Evolutionary conservation across 30 jellyfish, hydroid and myxozoan genomes (phyloP).

Genomic region (Pelagia noctiluca): DNA sequence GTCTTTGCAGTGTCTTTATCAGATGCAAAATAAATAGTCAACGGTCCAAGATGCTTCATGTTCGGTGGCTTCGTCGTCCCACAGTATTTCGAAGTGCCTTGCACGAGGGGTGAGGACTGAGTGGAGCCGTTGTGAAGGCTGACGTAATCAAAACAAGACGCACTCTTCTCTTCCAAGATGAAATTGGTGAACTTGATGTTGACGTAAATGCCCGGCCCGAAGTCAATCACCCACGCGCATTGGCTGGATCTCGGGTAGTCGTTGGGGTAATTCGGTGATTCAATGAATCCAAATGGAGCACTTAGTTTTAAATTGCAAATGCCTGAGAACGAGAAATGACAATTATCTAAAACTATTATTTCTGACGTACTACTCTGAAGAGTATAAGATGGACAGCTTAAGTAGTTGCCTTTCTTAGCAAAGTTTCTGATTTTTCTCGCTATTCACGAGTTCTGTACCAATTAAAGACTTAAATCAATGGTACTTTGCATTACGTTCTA

Average conservation of each 20-base stretch:
- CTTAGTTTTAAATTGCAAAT: conserved; percentile 66
- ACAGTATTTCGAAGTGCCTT: conserved; percentile 69
- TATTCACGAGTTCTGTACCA: too few species aligned
- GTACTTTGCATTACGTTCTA: too few species aligned
- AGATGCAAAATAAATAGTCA: conserved; percentile 70
- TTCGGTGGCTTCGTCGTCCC: conserved; percentile 74
- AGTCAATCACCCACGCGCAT: conserved; percentile 85
- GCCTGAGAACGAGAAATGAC: conserved; percentile 40
- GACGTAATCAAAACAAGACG: conserved; percentile 90
- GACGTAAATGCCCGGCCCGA: conserved; percentile 84
- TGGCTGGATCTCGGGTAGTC: conserved; percentile 74
- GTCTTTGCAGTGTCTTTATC: conserved; percentile 86
- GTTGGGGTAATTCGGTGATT: conserved; percentile 86
- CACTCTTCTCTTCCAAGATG: conserved; percentile 68
- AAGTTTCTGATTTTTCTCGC: too few species aligned
- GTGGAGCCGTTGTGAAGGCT: conserved; percentile 71
- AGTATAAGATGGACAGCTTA: neutral
- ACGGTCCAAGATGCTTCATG: conserved; percentile 71
- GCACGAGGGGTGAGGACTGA: conserved; percentile 50
- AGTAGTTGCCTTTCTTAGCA: too few species aligned
- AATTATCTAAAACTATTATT: neutral
- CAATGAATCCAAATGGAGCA: conserved; percentile 53
- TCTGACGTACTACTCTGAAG: neutral
- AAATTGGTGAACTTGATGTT: conserved; percentile 58
- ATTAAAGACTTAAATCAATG: too few species aligned